Base-by-base conservation (phyloP, 1,140 invertebrate genomes). In the Pachypeltis micranthus region DNA sequence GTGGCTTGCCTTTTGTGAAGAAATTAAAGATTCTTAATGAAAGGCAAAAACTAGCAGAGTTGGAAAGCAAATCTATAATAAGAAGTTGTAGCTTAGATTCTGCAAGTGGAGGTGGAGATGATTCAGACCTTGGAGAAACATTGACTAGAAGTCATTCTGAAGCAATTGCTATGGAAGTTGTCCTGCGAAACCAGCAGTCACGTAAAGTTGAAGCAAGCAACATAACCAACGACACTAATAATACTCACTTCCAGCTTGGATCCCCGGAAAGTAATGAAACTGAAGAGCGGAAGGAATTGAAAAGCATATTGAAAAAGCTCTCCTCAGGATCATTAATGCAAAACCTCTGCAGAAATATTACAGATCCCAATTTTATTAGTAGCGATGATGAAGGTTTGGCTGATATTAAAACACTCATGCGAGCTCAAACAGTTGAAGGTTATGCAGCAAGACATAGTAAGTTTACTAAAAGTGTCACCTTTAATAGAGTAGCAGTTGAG, bases 1-100 rank as follows among this genome's bases (percentile, higher is more conserved):
- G 86, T 27, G 85, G 87, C n/a, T 71, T 92, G 55, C 88, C 90
- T 0, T 92, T 91, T 70, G 88, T 92, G 1, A 91, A 91, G 74
- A 89, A 90, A 67, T 72, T 92, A 39, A 91, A 91, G 76, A 91
- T 92, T 61, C 75, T 92, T 16, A 91, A 92, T 71, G 89, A 92
- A 74, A 78, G 88, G 16, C 89, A 92, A 72, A 91, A 91, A 75
- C 73, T 91, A 31, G 88, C 86, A 19, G 87, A 90, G 71, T 72
- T 91, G 26, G 86, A 91, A 70, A 82, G 81, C 67, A 85, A 83
- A 1, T 81, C 86, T 1, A 81, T 83, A 70, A 79, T 80, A 28
- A 76, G 88, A 59, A 90, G 88, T 72, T 86, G 86, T 26, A 90
- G 87, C 69, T 77, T 91, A 69, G 88, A 91, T 66, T 88, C 83